Evolutionary conservation across 92 coral and sea anemone species (phyloP), one percentile per base, ranked within the genome.

Genomic region (Hydrozoanthus gracilis): DNA sequence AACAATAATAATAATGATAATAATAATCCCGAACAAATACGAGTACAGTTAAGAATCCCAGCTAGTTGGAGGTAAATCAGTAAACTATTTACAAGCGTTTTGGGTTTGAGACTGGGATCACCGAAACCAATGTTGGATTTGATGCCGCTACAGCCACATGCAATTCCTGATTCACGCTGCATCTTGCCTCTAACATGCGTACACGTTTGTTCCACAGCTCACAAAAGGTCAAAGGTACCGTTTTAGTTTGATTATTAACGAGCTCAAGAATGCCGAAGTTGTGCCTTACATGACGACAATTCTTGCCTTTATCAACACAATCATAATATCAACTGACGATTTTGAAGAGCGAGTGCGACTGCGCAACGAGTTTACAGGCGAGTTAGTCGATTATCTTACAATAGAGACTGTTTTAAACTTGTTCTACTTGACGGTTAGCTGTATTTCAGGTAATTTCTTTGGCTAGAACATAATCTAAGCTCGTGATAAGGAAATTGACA

Each of bases 201-300:
- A 20, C 3, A n/a, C 39, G 46, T 39, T 72, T 72, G 9, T 56
- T n/a, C 6, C 46, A 8, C 90, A 97, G 99, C 82, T 91, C 17
- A 92, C 99, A 15, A 97, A 97, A 61, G 99, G 99, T 44, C 99
- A 97, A 66, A 88, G 99, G 39, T 97, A 97, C 89, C 93, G 99
- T 72, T 97, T 97, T 77, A 97, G 99, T 71, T 82, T 97, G 87
- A 95, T 97, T 50, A 90, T 97, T 69, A 97, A 97, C 90, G 99
- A 97, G 77, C 92, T 97, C 4, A 97, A 93, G 82, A 87, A 95
- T 73, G 99, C 98, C 8, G 95, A 93, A 84, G 98, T 94, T 52
- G 89, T 90, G 0, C 96, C 98, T 3, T 97, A 97, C 87, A 97
- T 93, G 91, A 94, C 98, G 3, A 96, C 99, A 1, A 95, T 98